A percentile compares a stretch with the other conserved stretches of the same genome.
phyloP scores from a whole-genome alignment of 2,113 vertebrate genomes.

The Argyrosomus japonicus region DNA sequence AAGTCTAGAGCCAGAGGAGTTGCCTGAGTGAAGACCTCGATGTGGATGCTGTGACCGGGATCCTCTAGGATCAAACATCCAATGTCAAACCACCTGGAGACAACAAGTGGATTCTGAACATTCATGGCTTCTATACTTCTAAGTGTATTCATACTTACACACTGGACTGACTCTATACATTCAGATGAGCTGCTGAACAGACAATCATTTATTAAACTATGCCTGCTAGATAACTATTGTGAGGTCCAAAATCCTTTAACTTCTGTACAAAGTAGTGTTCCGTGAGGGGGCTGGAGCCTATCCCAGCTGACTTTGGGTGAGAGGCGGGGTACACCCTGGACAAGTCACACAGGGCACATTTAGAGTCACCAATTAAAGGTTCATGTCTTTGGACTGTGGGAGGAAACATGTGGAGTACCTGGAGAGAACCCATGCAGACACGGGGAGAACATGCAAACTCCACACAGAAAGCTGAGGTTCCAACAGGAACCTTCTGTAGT shows the following conservation, averaged over 20 bases:
- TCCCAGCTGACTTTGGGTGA: no score
- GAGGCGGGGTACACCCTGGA: no score
- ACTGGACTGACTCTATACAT: not conserved
- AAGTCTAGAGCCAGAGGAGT: constrained; percentile 92
- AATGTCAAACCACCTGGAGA: constrained; percentile 95
- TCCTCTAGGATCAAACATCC: constrained; percentile 96
- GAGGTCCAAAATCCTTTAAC: not conserved
- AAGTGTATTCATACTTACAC: not conserved
- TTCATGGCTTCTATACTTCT: not conserved
- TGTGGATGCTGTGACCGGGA: constrained; percentile 88
- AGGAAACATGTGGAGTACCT: no score
- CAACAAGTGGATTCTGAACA: not conserved
- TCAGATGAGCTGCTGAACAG: not conserved
- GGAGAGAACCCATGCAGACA: no score
- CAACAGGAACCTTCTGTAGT: no score
- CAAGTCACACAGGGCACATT: no score
- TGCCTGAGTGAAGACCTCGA: constrained; percentile 95
- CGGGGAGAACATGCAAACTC: not conserved
- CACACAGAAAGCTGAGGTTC: no score
- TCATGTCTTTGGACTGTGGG: no score
- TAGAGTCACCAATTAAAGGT: no score
- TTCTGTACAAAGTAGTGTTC: no score
- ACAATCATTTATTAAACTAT: not conserved
- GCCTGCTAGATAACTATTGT: not conserved
- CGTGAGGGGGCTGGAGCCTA: no score